phyloP scores from a whole-genome alignment of 2,888 invertebrate genomes.

The Pandemis heparana region DNA sequence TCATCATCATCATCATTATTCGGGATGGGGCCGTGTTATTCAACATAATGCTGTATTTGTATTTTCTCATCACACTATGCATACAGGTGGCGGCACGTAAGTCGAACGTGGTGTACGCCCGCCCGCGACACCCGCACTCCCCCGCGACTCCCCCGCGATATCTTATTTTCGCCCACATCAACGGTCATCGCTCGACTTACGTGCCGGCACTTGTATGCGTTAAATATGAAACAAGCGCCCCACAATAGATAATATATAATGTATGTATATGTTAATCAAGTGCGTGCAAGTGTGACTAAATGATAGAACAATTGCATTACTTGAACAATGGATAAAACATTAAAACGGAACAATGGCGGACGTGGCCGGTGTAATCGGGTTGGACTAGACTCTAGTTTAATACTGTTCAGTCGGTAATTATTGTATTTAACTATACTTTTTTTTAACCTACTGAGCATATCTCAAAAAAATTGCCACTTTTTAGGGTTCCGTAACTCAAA shows the following conservation, averaged over 20 bases:
- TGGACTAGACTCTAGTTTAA: neutral
- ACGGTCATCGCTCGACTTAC: too few species aligned
- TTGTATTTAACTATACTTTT: too few species aligned
- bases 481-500: too few species aligned
- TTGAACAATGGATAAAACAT: slow-evolving; percentile 10
- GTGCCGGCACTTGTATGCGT: too few species aligned
- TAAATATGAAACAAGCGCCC: neutral
- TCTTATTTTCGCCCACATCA: too few species aligned
- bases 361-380: slow-evolving; percentile 6
- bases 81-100: too few species aligned
- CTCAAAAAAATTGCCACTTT: too few species aligned
- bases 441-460: too few species aligned
- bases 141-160: too few species aligned
- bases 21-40: slow-evolving; percentile 87
- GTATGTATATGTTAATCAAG: neutral
- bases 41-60: slow-evolving; percentile 87
- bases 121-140: too few species aligned
- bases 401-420: neutral
- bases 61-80: neutral
- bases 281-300: slow-evolving; percentile 19
- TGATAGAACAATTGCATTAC: slow-evolving; percentile 20
- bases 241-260: neutral
- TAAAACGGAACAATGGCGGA: slow-evolving; percentile 3
- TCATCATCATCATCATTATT: too few species aligned
- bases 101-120: too few species aligned